These are phyloP conservation scores for Ptyas mucosa DNA, from an alignment of 2,113 vertebrate genomes.

Conservation along the genomic window DNA sequence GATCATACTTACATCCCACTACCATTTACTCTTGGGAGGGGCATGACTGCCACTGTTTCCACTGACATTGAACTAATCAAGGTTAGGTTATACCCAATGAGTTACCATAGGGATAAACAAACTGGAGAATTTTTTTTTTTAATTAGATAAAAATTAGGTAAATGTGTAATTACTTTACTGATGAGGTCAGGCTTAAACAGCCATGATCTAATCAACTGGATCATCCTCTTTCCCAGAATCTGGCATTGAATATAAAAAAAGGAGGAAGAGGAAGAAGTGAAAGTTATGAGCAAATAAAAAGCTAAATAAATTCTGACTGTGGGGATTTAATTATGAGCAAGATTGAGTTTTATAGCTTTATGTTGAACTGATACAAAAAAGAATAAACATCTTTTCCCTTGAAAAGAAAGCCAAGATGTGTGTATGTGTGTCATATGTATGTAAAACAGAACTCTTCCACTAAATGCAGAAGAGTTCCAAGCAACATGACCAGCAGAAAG, in stretches of 20 bases:
- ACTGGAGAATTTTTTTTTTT: neutral
- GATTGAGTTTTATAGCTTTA: neutral
- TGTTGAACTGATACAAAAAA: neutral
- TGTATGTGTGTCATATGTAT: neutral
- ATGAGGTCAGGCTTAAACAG: neutral
- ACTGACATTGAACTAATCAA: conserved; percentile 29
- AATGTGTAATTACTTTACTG: neutral
- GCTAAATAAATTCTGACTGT: neutral
- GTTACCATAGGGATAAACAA: conserved; percentile 16
- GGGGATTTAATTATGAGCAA: neutral
- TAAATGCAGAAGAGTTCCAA: neutral
- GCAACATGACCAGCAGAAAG: neutral
- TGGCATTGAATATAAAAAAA: neutral
- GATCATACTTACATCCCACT: neutral
- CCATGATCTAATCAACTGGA: neutral
- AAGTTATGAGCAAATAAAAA: neutral
- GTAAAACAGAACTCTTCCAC: neutral
- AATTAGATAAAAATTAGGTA: too few relatives aligned
- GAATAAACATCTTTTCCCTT: neutral
- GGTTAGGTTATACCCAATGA: neutral
- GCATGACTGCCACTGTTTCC: too few relatives aligned
- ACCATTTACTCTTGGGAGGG: neutral
- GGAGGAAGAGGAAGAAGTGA: neutral
- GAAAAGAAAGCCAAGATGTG: neutral
- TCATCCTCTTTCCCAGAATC: neutral